phyloP scores from a whole-genome alignment of 2,888 invertebrate species.

The Himalopsyche anomala region DNA sequence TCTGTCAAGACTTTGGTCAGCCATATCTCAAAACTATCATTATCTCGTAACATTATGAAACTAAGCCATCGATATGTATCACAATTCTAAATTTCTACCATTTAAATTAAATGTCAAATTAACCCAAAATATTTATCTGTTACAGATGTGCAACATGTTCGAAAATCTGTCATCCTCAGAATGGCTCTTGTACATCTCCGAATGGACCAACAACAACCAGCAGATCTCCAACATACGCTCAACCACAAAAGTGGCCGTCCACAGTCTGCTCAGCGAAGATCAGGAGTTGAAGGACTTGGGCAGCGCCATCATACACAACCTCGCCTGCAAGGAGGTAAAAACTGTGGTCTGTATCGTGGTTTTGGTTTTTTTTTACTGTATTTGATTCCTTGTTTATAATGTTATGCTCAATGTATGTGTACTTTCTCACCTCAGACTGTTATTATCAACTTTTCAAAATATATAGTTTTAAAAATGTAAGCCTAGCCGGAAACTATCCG shows the following conservation, averaged over 20 bases:
- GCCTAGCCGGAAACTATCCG: too few relatives aligned
- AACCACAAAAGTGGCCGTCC: constrained; percentile 94
- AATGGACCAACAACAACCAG: constrained; percentile 88
- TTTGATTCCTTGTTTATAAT: too few relatives aligned
- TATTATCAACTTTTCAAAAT: too few relatives aligned
- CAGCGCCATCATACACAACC: constrained; percentile 91
- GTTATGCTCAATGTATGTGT: too few relatives aligned
- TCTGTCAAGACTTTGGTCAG: too few relatives aligned
- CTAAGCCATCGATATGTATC: too few relatives aligned
- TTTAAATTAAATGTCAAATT: neutral
- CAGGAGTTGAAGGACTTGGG: constrained; percentile 86
- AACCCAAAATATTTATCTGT: constrained; percentile 56
- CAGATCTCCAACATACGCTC: constrained; percentile 91
- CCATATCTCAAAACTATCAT: too few relatives aligned
- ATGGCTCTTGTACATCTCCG: constrained; percentile 95
- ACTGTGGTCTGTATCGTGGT: constrained; percentile 91
- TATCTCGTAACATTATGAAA: too few relatives aligned
- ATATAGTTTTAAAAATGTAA: too few relatives aligned
- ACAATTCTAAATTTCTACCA: too few relatives aligned
- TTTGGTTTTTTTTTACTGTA: constrained; percentile 46
- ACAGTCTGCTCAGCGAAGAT: constrained; percentile 86
- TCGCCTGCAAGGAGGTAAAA: constrained; percentile 97
- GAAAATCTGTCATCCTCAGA: constrained; percentile 92
- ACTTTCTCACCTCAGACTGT: too few relatives aligned
- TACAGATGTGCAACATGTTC: constrained; percentile 92